Base-by-base conservation (phyloP, 2,113 vertebrate genomes). In the Vulpes lagopus region DNA sequence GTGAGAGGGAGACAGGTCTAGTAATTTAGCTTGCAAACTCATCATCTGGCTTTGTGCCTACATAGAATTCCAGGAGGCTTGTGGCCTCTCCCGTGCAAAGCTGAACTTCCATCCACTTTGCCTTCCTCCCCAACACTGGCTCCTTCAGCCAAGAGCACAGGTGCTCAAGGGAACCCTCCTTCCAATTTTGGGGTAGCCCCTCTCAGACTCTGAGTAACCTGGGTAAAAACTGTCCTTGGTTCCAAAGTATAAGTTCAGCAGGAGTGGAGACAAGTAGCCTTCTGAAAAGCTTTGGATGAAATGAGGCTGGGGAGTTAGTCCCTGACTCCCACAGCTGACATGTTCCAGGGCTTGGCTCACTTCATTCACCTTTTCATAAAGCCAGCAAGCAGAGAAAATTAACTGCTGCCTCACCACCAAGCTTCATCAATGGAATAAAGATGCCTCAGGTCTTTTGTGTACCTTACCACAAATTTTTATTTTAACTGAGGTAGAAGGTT, bases 181-280 rank as follows among this genome's bases (percentile, higher is more conserved):
- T 55, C 16, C 22, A 55, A 43, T 49, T 64, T 35, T 38, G 9
- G 27, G 14, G 38, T 19, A 60, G 14, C 25, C 17, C 51, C 55
- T 91, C 93, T 65, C 11, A 84, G 51, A 74, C 8, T 92, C 60
- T n/a, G 30, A 91, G 76, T 71, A 85, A 94, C 53, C 35, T 53
- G 15, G 32, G 8, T 51, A 9, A 35, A 30, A 79, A 65, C 30
- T 71, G 10, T 92, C 32, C 60, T 93, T 82, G 85, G 60, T 25
- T 82, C 80, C 83, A 59, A 86, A 60, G 35, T 30, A 38, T 9
- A 55, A 23, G 49, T 14, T 59, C 51, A 64, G 10, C 17, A 86
- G 62, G 17, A 88, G 38, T 73, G 16, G 57, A 84, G 67, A 92
- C 2, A 73, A 14, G 51, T 22, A 78, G 35, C 23, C 4, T 81